A percentile compares a stretch with the other conserved stretches of the same genome.
phyloP scores from a whole-genome alignment of 2,113 vertebrate species.

The Pipa parva region DNA sequence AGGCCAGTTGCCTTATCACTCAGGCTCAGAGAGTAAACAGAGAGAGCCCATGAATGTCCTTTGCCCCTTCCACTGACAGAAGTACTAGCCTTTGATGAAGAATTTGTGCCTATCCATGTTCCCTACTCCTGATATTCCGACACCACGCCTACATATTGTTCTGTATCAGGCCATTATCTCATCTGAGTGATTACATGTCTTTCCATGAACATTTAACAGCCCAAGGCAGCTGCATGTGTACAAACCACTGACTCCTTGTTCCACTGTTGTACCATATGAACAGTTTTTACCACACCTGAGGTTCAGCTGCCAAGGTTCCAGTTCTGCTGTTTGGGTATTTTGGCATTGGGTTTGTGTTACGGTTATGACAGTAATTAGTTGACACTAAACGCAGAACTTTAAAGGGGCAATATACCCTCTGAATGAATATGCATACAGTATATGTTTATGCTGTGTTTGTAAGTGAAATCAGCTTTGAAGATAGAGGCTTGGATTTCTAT shows the following conservation, averaged over 20 bases:
- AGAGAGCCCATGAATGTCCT: conserved; percentile 11
- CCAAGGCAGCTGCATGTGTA: background rate
- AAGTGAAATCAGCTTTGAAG: too few species aligned
- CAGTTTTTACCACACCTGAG: too few species aligned
- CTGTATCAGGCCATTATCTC: background rate
- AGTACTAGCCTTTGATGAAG: background rate
- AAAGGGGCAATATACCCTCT: too few species aligned
- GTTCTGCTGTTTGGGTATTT: too few species aligned
- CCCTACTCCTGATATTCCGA: background rate
- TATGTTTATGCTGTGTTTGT: too few species aligned
- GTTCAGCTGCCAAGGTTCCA: background rate
- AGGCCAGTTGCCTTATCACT: conserved; percentile 9
- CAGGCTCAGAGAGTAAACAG: conserved; percentile 29
- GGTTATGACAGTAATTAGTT: too few species aligned
- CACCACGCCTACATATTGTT: conserved; percentile 14
- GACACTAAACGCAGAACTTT: too few species aligned
- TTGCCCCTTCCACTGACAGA: conserved; percentile 3
- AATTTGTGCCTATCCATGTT: conserved; percentile 6
- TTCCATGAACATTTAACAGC: background rate
- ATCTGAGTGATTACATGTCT: background rate
- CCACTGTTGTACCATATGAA: too few species aligned
- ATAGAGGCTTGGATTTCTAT: too few species aligned
- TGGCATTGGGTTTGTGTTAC: too few species aligned
- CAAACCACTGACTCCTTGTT: background rate
- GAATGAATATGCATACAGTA: too few species aligned